Evolutionary conservation across 2,888 invertebrate genomes (phyloP), one percentile per base, ranked within the genome.

Genomic region (Folsomia manolachei): DNA sequence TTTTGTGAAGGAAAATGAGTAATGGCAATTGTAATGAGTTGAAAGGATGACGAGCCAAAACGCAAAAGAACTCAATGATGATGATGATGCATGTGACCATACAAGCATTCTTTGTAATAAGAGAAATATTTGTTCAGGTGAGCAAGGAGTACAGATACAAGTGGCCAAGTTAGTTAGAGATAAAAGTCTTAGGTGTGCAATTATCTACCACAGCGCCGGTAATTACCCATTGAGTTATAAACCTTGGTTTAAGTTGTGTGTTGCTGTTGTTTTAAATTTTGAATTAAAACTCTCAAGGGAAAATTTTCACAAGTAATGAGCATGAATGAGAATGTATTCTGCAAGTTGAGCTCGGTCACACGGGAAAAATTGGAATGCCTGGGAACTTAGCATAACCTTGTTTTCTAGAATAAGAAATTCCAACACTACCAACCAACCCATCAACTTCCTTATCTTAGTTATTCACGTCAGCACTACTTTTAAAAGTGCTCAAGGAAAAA

Each of bases 121-220:
- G n/a, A n/a, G n/a, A 64, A 39, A 27, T 69, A 62, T 69, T 69
- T 69, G 56, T 68, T 53, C 69, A 69, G 65, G 65, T 66, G 65
- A 39, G 65, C 51, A 64, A 4, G 14, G 27, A 64, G 26, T 64
- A 27, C 39, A 9, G 26, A 64, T 63, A n/a, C n/a, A n/a, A 7
- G 27, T 60, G 4, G 19, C n/a, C 23, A n/a, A 51, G 11, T 51
- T 9, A 9, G 11, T 51, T 14, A 23, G 62, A 7, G 23, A 62
- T n/a, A n/a, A n/a, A 24, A 11, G 14, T 14, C 62, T 24, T 2
- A 64, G 64, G 64, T 27, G 27, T 64, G 64, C 64, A 64, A 64
- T 64, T 64, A 64, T n/a, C n/a, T n/a, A n/a, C n/a, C n/a, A n/a
- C 64, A n/a, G 27, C 64, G n/a, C 2, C 64, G n/a, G 51, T 52